Base-by-base conservation (phyloP, 2,888 invertebrate genomes). In the Biston stratarius region DNA sequence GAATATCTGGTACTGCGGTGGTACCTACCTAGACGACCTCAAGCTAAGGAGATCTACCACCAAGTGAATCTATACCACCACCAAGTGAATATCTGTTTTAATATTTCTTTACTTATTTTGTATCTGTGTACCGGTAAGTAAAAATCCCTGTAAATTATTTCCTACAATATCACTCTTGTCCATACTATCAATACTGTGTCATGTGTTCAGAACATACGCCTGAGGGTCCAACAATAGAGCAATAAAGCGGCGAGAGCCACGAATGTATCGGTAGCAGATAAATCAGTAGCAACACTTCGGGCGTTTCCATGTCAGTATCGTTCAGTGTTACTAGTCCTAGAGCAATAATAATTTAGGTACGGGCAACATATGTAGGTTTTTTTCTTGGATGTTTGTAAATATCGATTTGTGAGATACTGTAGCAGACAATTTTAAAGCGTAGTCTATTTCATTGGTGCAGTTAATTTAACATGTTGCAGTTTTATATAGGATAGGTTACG, bases 141-240 rank as follows among this genome's bases (percentile, higher is more conserved):
- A n/a, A n/a, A n/a, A n/a, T n/a, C n/a, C n/a, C n/a, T n/a, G n/a
- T n/a, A n/a, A n/a, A n/a, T n/a, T n/a, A n/a, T n/a, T n/a, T n/a
- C n/a, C n/a, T n/a, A n/a, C n/a, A n/a, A n/a, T n/a, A n/a, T n/a
- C n/a, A n/a, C n/a, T n/a, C n/a, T 12, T 14, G 38, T 33, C 67
- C 44, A 60, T 67, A 48, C 63, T 64, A 47, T 55, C 34, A 36
- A 6, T 44, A 58, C 12, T 42, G 42, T 36, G 12, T 7, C 24
- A 36, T 48, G 6, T 48, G 48, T 44, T 82, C 76, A 79, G 83
- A 87, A 88, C 86, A 82, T 80, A 81, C 83, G 83, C 86, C 82
- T 75, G 74, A 82, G 82, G 85, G 85, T 33, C 85, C 85, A 90
- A 92, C 92, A 93, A 93, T 92, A 90, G 91, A 90, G 91, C 87